Percentiles rank a stretch among this genome's conserved stretches.
phyloP scores from a whole-genome alignment of 2,113 vertebrate species.

The Nyctereutes procyonoides region DNA sequence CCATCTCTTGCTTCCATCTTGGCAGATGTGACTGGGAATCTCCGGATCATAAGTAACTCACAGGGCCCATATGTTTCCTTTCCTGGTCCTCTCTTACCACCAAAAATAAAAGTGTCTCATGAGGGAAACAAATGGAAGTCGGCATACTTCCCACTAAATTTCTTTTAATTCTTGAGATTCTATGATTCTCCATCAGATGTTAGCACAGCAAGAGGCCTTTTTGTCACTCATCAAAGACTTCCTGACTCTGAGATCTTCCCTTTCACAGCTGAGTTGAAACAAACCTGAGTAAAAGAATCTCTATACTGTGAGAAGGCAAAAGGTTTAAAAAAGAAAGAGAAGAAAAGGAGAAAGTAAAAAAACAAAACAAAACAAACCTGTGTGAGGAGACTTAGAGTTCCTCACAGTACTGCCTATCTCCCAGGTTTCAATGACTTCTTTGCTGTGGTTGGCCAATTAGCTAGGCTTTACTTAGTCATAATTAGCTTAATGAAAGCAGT shows the following conservation, averaged over 20 bases:
- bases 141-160: not conserved
- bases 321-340: not conserved
- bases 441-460: not conserved
- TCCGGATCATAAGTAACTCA: not conserved
- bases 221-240: not conserved
- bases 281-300: constrained; percentile 33
- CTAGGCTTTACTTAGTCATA: not conserved
- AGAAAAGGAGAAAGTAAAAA: not conserved
- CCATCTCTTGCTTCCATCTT: not conserved
- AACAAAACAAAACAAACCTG: not conserved
- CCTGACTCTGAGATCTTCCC: not conserved
- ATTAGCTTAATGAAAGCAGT: constrained; percentile 41
- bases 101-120: not conserved
- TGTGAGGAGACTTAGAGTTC: not conserved
- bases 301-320: not conserved
- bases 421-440: not conserved
- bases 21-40: not conserved
- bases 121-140: not conserved
- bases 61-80: not conserved
- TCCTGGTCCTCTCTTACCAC: not conserved
- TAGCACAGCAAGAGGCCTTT: not conserved
- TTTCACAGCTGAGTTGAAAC: constrained; percentile 1
- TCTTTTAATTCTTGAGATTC: not conserved
- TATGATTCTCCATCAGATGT: not conserved
- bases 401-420: not conserved